Percentiles rank a stretch among this genome's conserved stretches.
Evolutionary conservation across 2,888 invertebrate species (phyloP).

Genomic region (Campopleginae sp.): DNA sequence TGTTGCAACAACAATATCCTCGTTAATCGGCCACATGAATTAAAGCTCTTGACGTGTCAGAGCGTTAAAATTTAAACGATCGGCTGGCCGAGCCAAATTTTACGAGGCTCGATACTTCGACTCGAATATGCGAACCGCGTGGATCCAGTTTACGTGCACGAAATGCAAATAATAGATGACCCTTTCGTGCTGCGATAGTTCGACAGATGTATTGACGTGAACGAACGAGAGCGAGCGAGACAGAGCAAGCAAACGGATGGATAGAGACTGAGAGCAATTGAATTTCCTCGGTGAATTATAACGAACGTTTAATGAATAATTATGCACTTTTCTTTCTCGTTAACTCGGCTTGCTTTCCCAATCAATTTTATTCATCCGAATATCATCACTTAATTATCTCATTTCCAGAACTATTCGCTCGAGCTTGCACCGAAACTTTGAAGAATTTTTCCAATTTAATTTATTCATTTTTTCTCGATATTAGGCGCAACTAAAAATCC

Average conservation of each 20-base stretch:
- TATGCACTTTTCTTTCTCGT: neutral
- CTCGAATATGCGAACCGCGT: slow-evolving; percentile 61
- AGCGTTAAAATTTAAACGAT: slow-evolving; percentile 43
- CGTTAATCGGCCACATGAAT: slow-evolving; percentile 60
- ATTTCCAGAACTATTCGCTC: neutral
- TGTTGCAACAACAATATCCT: slow-evolving; percentile 41
- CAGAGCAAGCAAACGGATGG: neutral
- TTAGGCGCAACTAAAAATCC: neutral
- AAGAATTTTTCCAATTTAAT: no score
- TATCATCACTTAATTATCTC: neutral
- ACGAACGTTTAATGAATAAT: slow-evolving; percentile 43
- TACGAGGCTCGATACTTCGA: slow-evolving; percentile 40
- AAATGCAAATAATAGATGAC: slow-evolving; percentile 60
- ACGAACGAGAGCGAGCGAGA: neutral
- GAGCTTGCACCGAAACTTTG: neutral
- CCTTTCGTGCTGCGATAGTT: slow-evolving; percentile 30
- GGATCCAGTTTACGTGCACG: slow-evolving; percentile 60
- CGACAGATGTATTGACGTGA: slow-evolving; percentile 46
- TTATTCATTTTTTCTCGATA: no score
- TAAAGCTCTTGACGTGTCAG: slow-evolving; percentile 2
- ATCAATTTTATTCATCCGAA: slow-evolving; percentile 28
- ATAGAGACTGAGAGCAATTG: slow-evolving; percentile 27
- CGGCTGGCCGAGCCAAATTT: slow-evolving; percentile 1
- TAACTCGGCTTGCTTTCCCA: slow-evolving; percentile 1
- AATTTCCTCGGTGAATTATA: slow-evolving; percentile 37